phyloP scores from a whole-genome alignment of 2,113 vertebrate species.

The Felis chaus region DNA sequence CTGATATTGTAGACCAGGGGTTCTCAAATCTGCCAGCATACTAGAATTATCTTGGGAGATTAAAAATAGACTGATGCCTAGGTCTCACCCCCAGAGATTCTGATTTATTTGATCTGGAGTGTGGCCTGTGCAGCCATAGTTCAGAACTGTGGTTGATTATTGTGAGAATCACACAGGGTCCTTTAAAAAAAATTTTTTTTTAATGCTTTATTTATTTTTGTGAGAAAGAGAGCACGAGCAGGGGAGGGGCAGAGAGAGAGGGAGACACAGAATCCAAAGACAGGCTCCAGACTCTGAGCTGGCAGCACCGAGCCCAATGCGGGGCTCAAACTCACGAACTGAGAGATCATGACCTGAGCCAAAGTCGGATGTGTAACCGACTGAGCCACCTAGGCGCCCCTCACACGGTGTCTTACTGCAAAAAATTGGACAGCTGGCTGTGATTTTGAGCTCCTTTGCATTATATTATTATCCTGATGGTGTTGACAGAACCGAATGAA shows the following conservation, averaged over 20 bases:
- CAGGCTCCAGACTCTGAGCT: no score
- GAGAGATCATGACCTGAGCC: no score
- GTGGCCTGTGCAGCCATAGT: not conserved
- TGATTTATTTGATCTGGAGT: not conserved
- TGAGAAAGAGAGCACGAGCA: no score
- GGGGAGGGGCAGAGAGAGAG: no score
- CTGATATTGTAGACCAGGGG: not conserved
- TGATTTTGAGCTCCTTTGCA: not conserved
- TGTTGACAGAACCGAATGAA: slow-evolving; percentile 8
- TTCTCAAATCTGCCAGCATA: not conserved
- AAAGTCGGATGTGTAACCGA: no score
- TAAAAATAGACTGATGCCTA: not conserved
- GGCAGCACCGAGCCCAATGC: no score
- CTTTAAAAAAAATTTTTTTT: no score
- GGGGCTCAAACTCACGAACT: no score
- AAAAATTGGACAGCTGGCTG: not conserved
- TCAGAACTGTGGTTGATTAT: not conserved
- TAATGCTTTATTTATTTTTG: no score
- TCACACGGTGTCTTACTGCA: not conserved
- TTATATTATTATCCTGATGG: not conserved
- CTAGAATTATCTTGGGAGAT: not conserved
- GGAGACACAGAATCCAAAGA: no score
- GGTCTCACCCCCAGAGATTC: not conserved
- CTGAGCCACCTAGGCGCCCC: no score
- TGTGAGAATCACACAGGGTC: not conserved